Evolutionary conservation across 2,888 invertebrate species (phyloP).

Genomic region (Octonoba sinensis): DNA sequence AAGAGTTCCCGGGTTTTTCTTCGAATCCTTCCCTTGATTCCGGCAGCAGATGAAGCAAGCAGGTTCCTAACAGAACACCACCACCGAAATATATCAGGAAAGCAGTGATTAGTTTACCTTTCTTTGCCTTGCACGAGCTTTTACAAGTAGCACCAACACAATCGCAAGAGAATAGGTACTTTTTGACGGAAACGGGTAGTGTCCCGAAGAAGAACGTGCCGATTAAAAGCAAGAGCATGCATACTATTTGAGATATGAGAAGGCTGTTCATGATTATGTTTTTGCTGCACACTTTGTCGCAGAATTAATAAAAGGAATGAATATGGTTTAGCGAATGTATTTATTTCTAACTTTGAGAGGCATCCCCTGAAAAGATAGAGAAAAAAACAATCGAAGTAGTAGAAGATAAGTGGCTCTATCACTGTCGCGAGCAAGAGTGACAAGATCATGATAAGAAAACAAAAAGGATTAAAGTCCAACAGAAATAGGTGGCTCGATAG

Average conservation of each 20-base stretch:
- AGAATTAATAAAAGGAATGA: no score
- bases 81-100: constrained; percentile 81
- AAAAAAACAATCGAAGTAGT: no score
- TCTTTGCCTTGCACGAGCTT: constrained; percentile 15
- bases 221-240: constrained; percentile 44
- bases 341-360: no score
- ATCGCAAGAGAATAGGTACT: constrained; percentile 34
- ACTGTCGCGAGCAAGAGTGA: no score
- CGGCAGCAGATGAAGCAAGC: constrained; percentile 84
- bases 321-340: no score
- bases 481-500: no score
- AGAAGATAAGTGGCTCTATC: no score
- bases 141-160: constrained; percentile 26
- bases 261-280: not conserved
- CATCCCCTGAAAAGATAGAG: no score
- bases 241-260: constrained; percentile 18
- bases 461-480: no score
- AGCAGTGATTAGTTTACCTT: constrained; percentile 40
- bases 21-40: constrained; percentile 81
- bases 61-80: constrained; percentile 85
- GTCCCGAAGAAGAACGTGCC: constrained; percentile 47
- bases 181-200: constrained; percentile 29
- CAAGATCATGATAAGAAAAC: no score
- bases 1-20: not conserved
- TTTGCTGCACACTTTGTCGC: not conserved